phyloP scores from a whole-genome alignment of 2,888 invertebrate genomes.

The Abscondita cerata region DNA sequence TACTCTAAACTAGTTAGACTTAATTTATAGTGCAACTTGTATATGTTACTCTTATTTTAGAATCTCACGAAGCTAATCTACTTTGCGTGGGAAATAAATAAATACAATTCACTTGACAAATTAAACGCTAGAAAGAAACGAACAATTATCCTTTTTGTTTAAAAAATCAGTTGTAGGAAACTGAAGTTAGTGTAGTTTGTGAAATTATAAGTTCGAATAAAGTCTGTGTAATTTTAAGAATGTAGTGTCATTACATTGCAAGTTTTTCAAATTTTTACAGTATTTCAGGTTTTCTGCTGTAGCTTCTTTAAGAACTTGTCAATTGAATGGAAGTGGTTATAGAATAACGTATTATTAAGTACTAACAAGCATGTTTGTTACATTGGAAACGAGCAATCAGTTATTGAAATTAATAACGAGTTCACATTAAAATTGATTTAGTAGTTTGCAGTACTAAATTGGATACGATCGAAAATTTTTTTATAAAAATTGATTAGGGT shows the following conservation, averaged over 20 bases:
- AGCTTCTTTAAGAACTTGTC: constrained; percentile 6
- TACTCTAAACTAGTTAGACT: too few relatives aligned
- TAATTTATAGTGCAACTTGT: too few relatives aligned
- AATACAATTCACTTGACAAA: not conserved
- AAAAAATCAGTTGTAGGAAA: too few relatives aligned
- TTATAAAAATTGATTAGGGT: too few relatives aligned
- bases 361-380: not conserved
- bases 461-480: too few relatives aligned
- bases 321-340: too few relatives aligned
- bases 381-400: not conserved
- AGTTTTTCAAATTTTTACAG: constrained; percentile 38
- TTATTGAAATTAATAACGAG: not conserved
- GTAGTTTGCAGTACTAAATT: too few relatives aligned
- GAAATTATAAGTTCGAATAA: too few relatives aligned
- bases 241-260: constrained; percentile 40
- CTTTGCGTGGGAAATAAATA: not conserved
- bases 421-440: not conserved
- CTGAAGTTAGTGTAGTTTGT: too few relatives aligned
- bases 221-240: constrained; percentile 30
- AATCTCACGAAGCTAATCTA: not conserved
- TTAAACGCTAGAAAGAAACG: too few relatives aligned
- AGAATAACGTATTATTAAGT: not conserved
- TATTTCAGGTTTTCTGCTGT: constrained; percentile 19
- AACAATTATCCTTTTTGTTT: too few relatives aligned
- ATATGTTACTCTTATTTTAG: too few relatives aligned